Conservation (phyloP, 2,888 invertebrate genomes). For the Macrostomum cliftonense region DNA sequence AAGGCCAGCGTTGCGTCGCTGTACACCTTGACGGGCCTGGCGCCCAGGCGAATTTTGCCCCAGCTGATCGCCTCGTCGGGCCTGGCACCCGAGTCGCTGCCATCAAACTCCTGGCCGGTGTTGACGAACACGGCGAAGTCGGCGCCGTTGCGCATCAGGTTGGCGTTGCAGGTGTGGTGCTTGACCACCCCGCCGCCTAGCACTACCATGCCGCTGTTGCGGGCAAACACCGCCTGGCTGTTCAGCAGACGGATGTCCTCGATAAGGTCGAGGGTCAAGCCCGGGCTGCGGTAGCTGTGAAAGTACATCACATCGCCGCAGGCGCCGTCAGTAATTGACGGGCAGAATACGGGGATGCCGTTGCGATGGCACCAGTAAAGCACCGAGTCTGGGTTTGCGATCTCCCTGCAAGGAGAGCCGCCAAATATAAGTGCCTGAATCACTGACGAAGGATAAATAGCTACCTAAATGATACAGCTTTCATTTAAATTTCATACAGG, state of each 20-base stretch:
- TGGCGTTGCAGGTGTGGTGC: conserved; percentile 97
- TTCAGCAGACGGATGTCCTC: conserved; percentile 68
- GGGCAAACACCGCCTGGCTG: conserved; percentile 74
- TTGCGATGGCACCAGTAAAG: conserved; percentile 86
- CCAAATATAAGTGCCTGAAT: no score
- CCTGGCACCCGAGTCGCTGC: conserved; percentile 80
- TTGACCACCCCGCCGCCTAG: conserved; percentile 89
- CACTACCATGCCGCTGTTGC: conserved; percentile 84
- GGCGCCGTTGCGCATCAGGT: conserved; percentile 93
- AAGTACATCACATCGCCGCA: conserved; percentile 95
- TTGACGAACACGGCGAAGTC: conserved; percentile 86
- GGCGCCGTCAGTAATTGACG: conserved; percentile 90
- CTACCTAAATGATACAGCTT: no score
- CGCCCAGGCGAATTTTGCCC: conserved; percentile 81
- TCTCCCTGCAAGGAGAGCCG: conserved; percentile 45
- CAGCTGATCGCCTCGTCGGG: conserved; percentile 97
- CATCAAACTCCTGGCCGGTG: conserved; percentile 85
- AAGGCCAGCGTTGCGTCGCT: conserved; percentile 83
- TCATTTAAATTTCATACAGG: no score
- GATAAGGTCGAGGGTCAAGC: conserved; percentile 57
- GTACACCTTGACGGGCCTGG: conserved; percentile 64
- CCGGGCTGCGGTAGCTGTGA: conserved; percentile 71
- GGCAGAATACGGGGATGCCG: conserved; percentile 88
- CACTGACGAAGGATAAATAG: no score
- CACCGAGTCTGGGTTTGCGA: conserved; percentile 71